Conservation (phyloP, 2,888 invertebrate species). For the Ceriagrion tenellum region DNA sequence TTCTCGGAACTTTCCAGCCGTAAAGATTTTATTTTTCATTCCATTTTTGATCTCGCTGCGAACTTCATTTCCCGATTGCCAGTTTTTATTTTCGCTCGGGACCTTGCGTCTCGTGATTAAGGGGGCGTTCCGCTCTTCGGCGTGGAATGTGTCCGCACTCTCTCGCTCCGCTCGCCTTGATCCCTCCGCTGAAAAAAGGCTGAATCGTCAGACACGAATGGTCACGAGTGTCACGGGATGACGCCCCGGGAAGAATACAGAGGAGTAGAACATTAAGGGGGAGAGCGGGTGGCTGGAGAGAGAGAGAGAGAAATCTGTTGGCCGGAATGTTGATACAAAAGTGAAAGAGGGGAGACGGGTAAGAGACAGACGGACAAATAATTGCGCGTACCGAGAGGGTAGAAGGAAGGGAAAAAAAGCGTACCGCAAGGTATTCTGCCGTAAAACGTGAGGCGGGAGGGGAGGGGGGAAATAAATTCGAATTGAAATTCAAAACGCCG, state of each 20-base stretch:
- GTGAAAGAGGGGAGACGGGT: too few species aligned
- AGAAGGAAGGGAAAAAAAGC: neutral
- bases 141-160: neutral
- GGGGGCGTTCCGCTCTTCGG: neutral
- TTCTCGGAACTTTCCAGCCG: neutral
- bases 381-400: neutral
- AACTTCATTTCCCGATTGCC: neutral
- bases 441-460: neutral
- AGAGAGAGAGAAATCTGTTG: too few species aligned
- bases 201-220: neutral
- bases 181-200: neutral
- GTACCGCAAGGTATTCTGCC: neutral
- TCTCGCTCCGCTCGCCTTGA: neutral
- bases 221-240: neutral
- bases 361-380: too few species aligned
- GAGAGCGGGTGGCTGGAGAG: too few species aligned
- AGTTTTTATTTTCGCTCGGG: neutral
- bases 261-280: too few species aligned
- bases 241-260: neutral
- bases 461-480: too few species aligned
- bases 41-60: neutral
- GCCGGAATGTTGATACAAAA: too few species aligned
- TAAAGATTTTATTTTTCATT: neutral
- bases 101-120: neutral
- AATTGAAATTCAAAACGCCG: constrained; percentile 9